Base-by-base conservation (phyloP, 1,140 invertebrate species). In the Ganaspis sp. region DNA sequence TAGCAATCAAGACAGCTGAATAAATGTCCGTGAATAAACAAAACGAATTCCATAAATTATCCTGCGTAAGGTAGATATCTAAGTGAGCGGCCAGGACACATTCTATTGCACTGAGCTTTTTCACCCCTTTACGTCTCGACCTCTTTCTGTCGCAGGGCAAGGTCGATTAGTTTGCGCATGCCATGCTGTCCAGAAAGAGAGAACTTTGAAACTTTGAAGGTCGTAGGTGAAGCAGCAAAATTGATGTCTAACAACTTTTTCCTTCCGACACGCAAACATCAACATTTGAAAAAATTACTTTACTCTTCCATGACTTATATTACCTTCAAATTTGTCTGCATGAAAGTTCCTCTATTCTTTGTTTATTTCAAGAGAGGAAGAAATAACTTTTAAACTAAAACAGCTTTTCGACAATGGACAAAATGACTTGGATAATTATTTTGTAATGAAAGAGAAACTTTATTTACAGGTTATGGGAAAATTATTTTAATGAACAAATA, bases 151-250 rank as follows among this genome's bases (percentile, higher is more conserved):
- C 54, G 42, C 80, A 64, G 69, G 76, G 72, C 80, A 81, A 81
- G 80, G 80, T 81, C 74, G 45, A 69, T 69, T 64, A 71, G 69
- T 76, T 75, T 70, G 76, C 42, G 72, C 42, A 69, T 38, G 74
- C 54, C 38, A 40, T 58, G 45, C 37, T 21, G 37, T 73, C 3
- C 37, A 49, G 29, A 74, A 70, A 74, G 53, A 49, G 64, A 80
- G 49, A 58, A 76, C 74, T 82, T 81, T 82, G 71, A 72, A 78
- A 78, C 69, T 79, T 81, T 26, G 77, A 81, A 79, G 77, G 80
- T 79, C 75, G 58, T 76, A 77, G 76, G 76, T 78, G 77, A 74
- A 69, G 19, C 38, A n/a, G n/a, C n/a, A n/a, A n/a, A n/a, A n/a
- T n/a, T n/a, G n/a, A 75, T 45, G 40, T n/a, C 45, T 49, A n/a